Evolutionary conservation across 2,797 vertebrate species (phyloP), one percentile per base, ranked within the genome.

Genomic region (Emydoidea blandingii): DNA sequence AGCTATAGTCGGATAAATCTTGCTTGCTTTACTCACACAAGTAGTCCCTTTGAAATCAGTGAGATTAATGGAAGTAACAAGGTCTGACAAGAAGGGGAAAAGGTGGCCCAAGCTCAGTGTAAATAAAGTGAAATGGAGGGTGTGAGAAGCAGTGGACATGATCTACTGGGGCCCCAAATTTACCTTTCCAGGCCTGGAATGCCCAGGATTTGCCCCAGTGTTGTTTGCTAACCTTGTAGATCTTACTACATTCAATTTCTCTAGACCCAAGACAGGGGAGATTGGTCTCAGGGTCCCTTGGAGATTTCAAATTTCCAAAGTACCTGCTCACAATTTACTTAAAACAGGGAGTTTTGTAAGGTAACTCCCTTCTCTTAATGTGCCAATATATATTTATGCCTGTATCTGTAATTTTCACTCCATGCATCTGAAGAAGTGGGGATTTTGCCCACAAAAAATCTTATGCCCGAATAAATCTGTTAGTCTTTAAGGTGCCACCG

Each of bases 21-120:
- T 88, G 62, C 92, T 96, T 94, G 50, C 76, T 87, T 85, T 91
- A 96, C 93, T 88, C 95, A 37, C 76, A 50, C 83, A 65, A 37
- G 62, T 49, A 78, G 83, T 91, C 76, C 76, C 83, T 95, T 92
- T 92, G 72, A 93, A 68, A 6, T 95, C 57, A 56, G 78, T 81
- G 57, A 10, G 56, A 85, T 79, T 41, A 37, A 56, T 16, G 18
- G 85, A 53, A 90, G 27, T 90, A 85, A 94, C n/a, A 37, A 68
- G 65, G n/a, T n/a, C 34, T 37, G n/a, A 37, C 3, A 68, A 37
- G 10, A 68, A 68, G 8, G 65, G 65, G 19, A 31, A 34, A 59
- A 54, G 53, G 9, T 25, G 57, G 11, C 57, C 27, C 29, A 31
- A 59, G 6, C 12, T 59, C 57, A 59, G 27, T 12, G n/a, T 68